A percentile compares a stretch with the other conserved stretches of the same genome.
These are phyloP conservation scores for Patiria pectinifera DNA, from an alignment of 53 echinoderm and acorn worm genomes.

Conservation along the genomic window DNA sequence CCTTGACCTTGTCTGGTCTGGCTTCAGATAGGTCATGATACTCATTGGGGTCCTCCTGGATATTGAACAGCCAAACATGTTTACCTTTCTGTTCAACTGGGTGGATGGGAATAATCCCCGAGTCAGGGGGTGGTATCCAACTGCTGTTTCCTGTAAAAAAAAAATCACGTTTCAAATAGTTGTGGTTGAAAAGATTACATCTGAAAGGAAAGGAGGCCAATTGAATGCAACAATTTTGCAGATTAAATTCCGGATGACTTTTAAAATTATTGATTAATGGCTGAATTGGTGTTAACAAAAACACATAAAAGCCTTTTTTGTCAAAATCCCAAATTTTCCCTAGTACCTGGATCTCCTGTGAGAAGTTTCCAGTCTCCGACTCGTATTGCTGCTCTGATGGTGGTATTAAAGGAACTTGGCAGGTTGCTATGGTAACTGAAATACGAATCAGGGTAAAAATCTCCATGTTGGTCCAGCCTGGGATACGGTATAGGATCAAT, in stretches of 20 bases:
- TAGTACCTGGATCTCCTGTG: conserved; percentile 80
- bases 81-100: conserved; percentile 62
- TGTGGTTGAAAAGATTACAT: too few species aligned
- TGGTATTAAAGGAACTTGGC: conserved; percentile 50
- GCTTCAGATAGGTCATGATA: conserved; percentile 76
- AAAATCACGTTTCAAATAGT: background rate
- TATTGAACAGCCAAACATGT: conserved; percentile 90
- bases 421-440: background rate
- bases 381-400: conserved; percentile 83
- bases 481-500: conserved; percentile 51
- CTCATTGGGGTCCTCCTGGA: conserved; percentile 79
- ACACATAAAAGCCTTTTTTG: background rate
- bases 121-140: conserved; percentile 82
- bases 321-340: background rate
- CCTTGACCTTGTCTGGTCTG: conserved; percentile 77
- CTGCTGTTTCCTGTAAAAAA: conserved; percentile 62
- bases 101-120: conserved; percentile 55
- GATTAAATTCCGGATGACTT: too few species aligned
- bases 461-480: background rate
- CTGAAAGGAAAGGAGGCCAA: too few species aligned
- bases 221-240: too few species aligned
- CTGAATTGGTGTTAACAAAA: too few species aligned
- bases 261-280: too few species aligned
- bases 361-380: conserved; percentile 91
- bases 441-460: background rate